A percentile compares a stretch with the other conserved stretches of the same genome.
Evolutionary conservation across 2,797 vertebrate genomes (phyloP).

Genomic region (Sarcophilus harrisii): DNA sequence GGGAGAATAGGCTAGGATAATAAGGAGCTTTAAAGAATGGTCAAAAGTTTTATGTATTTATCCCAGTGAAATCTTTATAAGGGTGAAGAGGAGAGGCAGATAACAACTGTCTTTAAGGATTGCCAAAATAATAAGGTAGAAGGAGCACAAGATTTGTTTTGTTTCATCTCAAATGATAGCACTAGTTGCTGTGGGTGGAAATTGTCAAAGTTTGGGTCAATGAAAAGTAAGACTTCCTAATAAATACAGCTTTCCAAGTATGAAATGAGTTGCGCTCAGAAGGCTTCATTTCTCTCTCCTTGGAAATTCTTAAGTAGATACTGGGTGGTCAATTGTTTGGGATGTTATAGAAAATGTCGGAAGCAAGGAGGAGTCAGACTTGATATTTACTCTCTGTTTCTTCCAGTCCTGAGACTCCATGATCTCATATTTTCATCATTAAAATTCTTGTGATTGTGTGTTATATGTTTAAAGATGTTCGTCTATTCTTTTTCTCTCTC

Average conservation of each 20-base stretch:
- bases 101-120: not conserved
- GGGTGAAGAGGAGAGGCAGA: not conserved
- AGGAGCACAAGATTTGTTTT: not conserved
- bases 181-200: not conserved
- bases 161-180: not conserved
- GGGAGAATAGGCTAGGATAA: not conserved
- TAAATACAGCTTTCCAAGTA: not conserved
- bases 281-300: not conserved
- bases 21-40: not conserved
- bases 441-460: not conserved
- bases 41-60: not conserved
- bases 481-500: conserved; percentile 78
- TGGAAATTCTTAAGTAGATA: not conserved
- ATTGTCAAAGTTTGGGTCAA: not conserved
- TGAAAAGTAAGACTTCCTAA: not conserved
- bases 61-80: not conserved
- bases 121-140: not conserved
- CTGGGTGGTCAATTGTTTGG: not conserved
- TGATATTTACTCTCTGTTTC: not conserved
- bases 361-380: not conserved
- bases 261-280: not conserved
- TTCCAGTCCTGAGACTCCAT: not conserved
- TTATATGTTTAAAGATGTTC: conserved; percentile 65
- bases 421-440: not conserved
- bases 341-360: not conserved